Evolutionary conservation across 2,113 vertebrate species (phyloP), one percentile per base, ranked within the genome.

Genomic region (Brachirus orientalis): DNA sequence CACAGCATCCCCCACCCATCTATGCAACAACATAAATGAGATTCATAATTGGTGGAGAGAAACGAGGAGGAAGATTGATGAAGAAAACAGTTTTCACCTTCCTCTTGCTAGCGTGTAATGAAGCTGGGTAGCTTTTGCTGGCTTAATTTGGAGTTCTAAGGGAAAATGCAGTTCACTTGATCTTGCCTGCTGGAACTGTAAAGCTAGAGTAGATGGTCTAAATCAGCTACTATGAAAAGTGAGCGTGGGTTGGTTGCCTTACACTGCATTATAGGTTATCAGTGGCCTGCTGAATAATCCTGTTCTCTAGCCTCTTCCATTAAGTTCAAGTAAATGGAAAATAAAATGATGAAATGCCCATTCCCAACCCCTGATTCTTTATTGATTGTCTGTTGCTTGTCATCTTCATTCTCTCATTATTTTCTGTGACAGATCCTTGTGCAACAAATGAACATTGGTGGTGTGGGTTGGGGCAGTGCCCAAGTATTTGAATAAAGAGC

Each of bases 181-280:
- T 69, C 19, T 54, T 20, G 53, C 74, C 66, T 44, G 44, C 50
- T 47, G 52, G 33, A 56, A 43, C 28, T 44, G 53, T 61, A 38
- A 47, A 35, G 40, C 61, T 62, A 33, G 10, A 63, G 33, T 45
- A 63, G n/a, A 63, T 55, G 52, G 46, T 65, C n/a, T 48, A 63
- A 70, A 80, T 80, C 45, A 75, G 63, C 47, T 50, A 63, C 82
- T 58, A 82, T 88, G 68, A 72, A 84, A 87, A 57, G 38, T 22
- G 36, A 76, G 36, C 44, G 45, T 1, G 12, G 79, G 38, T 57
- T 47, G 20, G n/a, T 35, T 59, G 53, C 64, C 38, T 48, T 38
- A 50, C 37, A 43, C 18, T 12, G 7, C 6, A 2, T 68, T 54
- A 89, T 38, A 65, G 53, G 47, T 77, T 63, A 82, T 79, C 59